These are phyloP conservation scores for Acrocephalus kingi DNA, from an alignment of 2,113 vertebrate genomes.

Conservation along the genomic window DNA sequence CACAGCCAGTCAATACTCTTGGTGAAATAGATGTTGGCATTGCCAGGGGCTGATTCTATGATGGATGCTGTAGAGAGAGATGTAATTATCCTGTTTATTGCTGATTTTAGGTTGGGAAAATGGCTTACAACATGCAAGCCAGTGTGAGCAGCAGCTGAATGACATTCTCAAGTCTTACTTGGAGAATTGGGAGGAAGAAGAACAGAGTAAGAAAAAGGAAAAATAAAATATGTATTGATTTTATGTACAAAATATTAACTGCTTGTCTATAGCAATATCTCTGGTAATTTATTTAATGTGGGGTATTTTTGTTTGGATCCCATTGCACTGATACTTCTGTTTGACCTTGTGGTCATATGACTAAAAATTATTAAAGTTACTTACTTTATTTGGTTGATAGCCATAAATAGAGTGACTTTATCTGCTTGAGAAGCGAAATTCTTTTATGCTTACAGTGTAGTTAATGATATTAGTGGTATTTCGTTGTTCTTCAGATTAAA, in stretches of 20 bases:
- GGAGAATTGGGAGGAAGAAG: constrained; percentile 60
- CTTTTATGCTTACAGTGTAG: background rate
- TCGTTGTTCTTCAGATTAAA: background rate
- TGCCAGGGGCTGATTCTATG: no score
- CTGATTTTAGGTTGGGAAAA: constrained; percentile 66
- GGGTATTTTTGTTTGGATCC: background rate
- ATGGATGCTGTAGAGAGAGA: background rate
- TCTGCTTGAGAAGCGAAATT: background rate
- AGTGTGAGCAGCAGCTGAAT: constrained; percentile 69
- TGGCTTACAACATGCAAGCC: constrained; percentile 73
- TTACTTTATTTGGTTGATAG: background rate
- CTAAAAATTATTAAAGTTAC: background rate
- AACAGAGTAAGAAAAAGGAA: constrained; percentile 22
- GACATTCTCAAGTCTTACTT: constrained; percentile 59
- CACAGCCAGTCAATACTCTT: background rate
- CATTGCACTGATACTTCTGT: background rate
- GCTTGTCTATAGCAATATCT: background rate
- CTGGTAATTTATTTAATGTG: background rate
- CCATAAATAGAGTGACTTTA: background rate
- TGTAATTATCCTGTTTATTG: background rate
- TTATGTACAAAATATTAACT: background rate
- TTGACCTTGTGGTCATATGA: background rate
- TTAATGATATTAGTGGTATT: background rate
- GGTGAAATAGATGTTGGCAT: background rate
- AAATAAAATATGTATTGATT: background rate